Conservation (phyloP, 1,140 invertebrate species). For the Stegodyphus mimosarum region DNA sequence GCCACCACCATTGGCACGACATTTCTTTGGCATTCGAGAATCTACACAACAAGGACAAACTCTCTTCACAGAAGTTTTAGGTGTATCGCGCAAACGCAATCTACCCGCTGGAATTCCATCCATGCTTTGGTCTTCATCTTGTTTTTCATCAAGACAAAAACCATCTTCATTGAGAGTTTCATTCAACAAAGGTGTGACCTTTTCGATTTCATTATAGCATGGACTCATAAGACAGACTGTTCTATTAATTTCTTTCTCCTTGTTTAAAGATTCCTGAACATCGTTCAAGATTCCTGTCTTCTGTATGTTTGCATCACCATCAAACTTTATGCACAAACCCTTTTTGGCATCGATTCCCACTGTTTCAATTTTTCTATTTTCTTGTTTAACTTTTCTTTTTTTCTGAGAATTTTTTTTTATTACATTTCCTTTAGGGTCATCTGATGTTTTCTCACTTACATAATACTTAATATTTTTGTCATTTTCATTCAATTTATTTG, state of each 20-base stretch:
- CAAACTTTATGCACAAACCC: background rate
- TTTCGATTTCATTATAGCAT: constrained; percentile 14
- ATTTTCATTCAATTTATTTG: background rate
- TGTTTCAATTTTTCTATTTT: constrained; percentile 4
- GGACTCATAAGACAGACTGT: background rate
- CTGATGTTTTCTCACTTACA: constrained; percentile 3
- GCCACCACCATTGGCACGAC: constrained; percentile 15
- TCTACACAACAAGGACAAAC: constrained; percentile 51
- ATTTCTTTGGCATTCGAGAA: constrained; percentile 31
- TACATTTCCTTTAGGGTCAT: background rate
- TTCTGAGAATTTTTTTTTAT: constrained; percentile 12
- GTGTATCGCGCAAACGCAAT: constrained; percentile 36
- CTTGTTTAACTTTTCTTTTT: constrained; percentile 16
- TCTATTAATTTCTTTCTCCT: constrained; percentile 23
- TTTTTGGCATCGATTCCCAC: background rate
- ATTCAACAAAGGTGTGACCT: background rate
- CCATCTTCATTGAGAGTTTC: constrained; percentile 31
- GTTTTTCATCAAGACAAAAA: constrained; percentile 7
- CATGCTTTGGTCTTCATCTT: background rate
- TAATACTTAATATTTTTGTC: constrained; percentile 7
- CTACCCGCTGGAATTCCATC: constrained; percentile 9
- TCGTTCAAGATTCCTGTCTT: constrained; percentile 4
- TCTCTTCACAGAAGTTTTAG: constrained; percentile 53
- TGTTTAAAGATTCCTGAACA: background rate
- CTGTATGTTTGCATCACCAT: constrained; percentile 39